A percentile compares a stretch with the other conserved stretches of the same genome.
phyloP scores from a whole-genome alignment of 2,797 vertebrate genomes.

The Molossus molossus region DNA sequence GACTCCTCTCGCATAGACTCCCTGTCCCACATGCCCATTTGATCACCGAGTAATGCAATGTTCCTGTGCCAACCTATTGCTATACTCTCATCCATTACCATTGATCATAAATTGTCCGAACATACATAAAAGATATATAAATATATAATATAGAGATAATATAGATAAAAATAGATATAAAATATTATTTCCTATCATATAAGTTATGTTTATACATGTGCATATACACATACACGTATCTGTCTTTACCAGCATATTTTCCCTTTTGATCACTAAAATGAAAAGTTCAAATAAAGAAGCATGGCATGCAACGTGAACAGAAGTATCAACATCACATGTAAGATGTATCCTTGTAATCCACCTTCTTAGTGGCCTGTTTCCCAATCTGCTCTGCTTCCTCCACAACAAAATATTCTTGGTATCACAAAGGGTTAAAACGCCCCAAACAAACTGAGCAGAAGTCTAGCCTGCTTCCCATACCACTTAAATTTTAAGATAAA shows the following conservation, averaged over 20 bases:
- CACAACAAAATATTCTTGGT: not conserved
- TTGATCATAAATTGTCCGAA: not conserved
- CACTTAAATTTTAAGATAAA: not conserved
- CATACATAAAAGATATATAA: not conserved
- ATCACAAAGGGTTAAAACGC: not conserved
- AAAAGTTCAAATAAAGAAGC: not conserved
- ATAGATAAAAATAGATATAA: not conserved
- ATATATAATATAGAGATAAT: not conserved
- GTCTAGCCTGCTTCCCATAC: not conserved
- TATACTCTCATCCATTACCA: accelerated
- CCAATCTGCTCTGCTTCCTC: not conserved
- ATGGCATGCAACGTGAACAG: not conserved
- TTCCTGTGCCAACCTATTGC: not conserved
- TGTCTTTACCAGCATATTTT: not conserved
- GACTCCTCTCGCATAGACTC: not conserved
- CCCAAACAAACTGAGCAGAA: not conserved
- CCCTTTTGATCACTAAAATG: not conserved
- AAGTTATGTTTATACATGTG: not conserved
- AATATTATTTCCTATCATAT: not conserved
- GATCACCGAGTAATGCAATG: not conserved
- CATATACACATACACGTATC: not conserved
- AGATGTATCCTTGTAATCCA: not conserved
- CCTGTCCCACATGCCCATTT: not conserved
- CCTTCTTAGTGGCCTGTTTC: not conserved
- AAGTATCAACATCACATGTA: not conserved